These are phyloP conservation scores for Drosophila austrosaltans DNA, from an alignment of 2,888 invertebrate genomes.

Conservation along the genomic window DNA sequence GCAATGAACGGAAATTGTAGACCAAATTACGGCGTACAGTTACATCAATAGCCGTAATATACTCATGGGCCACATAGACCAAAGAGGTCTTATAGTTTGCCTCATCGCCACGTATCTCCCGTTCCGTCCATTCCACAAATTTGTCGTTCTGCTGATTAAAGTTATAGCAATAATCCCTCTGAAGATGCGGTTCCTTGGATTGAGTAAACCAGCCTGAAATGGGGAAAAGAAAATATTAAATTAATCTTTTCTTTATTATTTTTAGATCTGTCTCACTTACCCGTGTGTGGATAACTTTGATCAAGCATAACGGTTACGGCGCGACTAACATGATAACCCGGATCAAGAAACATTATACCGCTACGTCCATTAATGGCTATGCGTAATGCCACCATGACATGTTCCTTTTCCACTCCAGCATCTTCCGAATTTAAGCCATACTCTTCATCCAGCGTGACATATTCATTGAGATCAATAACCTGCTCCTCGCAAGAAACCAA, in stretches of 20 bases:
- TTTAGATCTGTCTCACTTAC: slow-evolving; percentile 50
- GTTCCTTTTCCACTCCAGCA: slow-evolving; percentile 90
- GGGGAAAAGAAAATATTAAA: background rate
- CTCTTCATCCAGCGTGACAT: slow-evolving; percentile 85
- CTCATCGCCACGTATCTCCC: slow-evolving; percentile 88
- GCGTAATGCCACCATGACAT: slow-evolving; percentile 91
- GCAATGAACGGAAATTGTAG: slow-evolving; percentile 90
- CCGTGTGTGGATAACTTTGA: slow-evolving; percentile 92
- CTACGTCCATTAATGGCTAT: slow-evolving; percentile 89
- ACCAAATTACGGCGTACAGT: slow-evolving; percentile 95
- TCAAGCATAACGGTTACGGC: slow-evolving; percentile 95
- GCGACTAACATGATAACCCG: slow-evolving; percentile 94
- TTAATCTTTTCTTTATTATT: background rate
- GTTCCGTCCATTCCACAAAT: slow-evolving; percentile 94
- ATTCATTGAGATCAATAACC: slow-evolving; percentile 86
- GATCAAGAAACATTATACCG: slow-evolving; percentile 93
- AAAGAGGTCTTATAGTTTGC: slow-evolving; percentile 88
- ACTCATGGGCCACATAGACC: slow-evolving; percentile 91
- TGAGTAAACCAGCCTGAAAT: slow-evolving; percentile 91
- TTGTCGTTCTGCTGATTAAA: slow-evolving; percentile 88
- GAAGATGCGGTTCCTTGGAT: slow-evolving; percentile 89
- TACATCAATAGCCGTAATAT: slow-evolving; percentile 91
- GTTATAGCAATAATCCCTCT: slow-evolving; percentile 93
- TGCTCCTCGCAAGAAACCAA: slow-evolving; percentile 95
- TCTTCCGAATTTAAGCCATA: slow-evolving; percentile 84